Base-by-base conservation (phyloP, 2,888 invertebrate genomes). In the Tenthredo amoena region DNA sequence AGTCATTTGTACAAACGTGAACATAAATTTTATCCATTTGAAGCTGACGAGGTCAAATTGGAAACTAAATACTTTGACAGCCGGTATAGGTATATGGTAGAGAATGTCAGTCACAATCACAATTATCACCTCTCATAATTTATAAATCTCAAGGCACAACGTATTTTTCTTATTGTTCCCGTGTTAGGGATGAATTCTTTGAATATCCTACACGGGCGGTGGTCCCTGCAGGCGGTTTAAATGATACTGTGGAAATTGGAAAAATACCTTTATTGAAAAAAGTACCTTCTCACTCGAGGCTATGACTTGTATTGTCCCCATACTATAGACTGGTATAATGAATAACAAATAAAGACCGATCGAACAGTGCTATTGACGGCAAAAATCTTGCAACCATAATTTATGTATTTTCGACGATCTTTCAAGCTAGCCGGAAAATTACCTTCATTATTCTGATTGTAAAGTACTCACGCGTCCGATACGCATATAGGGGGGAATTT, bases 11-110 rank as follows among this genome's bases (percentile, higher is more conserved):
- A 26, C 26, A 26, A 62, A 21, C 9, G 62, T 62, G 2, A 62
- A 62, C 10, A 62, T 62, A 26, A 62, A 62, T 62, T 62, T 12
- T 12, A 62, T 21, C 26, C 12, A 21, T 10, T 62, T 62, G 12
- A 62, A 62, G 21, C 62, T 21, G 12, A 62, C 26, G 62, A 62
- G 62, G 10, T 62, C 62, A 62, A 62, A 62, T 62, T 62, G 62
- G 21, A 62, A 62, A 62, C 26, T 62, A 62, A 62, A 62, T 62
- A 62, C 21, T 26, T 62, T 26, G 62, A 62, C 62, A 62, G 62
- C 26, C 26, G 62, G 62, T 50, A 50, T 50, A 18, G 0, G 1
- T 50, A 3, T 50, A 18, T 50, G 50, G 50, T 18, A 18, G 2
- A 50, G 50, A 18, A 50, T 18, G 18, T 50, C 50, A 50, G 50